A percentile compares a stretch with the other conserved stretches of the same genome.
Conservation (phyloP, 2,797 vertebrate species). For the Sandelia bainsii region DNA sequence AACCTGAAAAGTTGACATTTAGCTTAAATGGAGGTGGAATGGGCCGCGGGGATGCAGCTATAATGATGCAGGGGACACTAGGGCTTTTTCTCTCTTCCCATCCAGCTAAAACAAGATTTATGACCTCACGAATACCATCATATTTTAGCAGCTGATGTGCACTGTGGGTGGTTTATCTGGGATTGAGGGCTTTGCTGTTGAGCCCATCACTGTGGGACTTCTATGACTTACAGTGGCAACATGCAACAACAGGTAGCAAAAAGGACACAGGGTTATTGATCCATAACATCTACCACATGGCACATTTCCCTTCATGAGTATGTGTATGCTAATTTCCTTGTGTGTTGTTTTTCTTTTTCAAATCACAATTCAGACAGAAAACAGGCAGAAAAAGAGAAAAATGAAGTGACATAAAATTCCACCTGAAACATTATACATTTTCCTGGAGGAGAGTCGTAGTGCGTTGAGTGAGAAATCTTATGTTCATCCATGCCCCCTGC, state of each 20-base stretch:
- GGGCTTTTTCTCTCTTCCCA: slow-evolving; percentile 68
- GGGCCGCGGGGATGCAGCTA: slow-evolving; percentile 81
- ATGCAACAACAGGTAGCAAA: slow-evolving; percentile 67
- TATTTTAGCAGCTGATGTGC: slow-evolving; percentile 86
- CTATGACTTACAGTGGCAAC: slow-evolving; percentile 75
- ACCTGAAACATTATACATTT: slow-evolving; percentile 35
- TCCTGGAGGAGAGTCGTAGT: slow-evolving; percentile 45
- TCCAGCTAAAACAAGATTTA: slow-evolving; percentile 86
- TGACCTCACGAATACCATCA: slow-evolving; percentile 82
- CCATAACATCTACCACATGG: slow-evolving; percentile 24
- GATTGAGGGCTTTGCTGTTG: slow-evolving; percentile 84
- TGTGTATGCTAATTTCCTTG: slow-evolving; percentile 14
- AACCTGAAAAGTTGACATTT: slow-evolving; percentile 86
- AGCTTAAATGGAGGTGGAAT: slow-evolving; percentile 87
- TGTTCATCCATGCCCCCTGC: slow-evolving; percentile 57
- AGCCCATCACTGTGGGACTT: slow-evolving; percentile 79
- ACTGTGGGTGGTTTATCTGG: slow-evolving; percentile 84
- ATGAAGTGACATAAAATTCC: slow-evolving; percentile 31
- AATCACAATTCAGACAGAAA: slow-evolving; percentile 8
- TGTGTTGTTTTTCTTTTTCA: not conserved
- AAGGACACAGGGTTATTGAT: slow-evolving; percentile 45
- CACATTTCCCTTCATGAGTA: not conserved
- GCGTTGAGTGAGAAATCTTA: slow-evolving; percentile 50
- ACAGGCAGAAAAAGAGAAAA: not conserved
- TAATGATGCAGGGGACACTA: slow-evolving; percentile 83